Base-by-base conservation (phyloP, 2,113 vertebrate species). In the Nesoenas mayeri region DNA sequence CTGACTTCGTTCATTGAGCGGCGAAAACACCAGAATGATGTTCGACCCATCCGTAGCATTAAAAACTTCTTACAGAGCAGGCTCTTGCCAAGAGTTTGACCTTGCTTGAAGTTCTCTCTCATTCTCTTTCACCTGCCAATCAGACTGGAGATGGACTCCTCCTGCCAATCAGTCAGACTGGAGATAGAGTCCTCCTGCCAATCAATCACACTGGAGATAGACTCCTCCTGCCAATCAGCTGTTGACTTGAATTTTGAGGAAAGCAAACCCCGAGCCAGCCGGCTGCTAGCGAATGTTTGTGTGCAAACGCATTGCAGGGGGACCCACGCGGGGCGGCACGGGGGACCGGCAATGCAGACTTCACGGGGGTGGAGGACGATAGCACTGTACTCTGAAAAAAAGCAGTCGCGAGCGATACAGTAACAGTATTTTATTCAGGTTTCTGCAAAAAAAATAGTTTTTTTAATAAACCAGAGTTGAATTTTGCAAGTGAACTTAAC, bases 1-100 rank as follows among this genome's bases (percentile, higher is more conserved):
- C 98, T 99, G 97, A 98, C 99, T 96, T 98, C 99, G 44, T 99
- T 99, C 98, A 99, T 99, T 74, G 99, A 99, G 98, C 97, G 99
- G 97, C 98, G 99, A 97, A 99, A 99, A 98, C 99, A 99, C 98
- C 99, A 99, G 98, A 99, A 99, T 61, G 99, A 99, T 97, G 98
- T 98, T 95, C 99, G 99, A 97, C 99, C 99, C 91, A 98, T 99
- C 92, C 98, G 98, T 96, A 99, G 99, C 97, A 98, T 99, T 92
- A 98, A 98, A 97, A 98, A 98, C 97, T 99, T 99, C 97, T 96
- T 99, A 95, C 99, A 99, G 92, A 99, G 98, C 98, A 99, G 99
- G 96, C 98, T 99, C 82, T 98, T 99, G 98, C 98, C 99, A 93
- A 97, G 97, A 97, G 98, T 98, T 87, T 99, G 97, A 98, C 97